Base-by-base conservation (phyloP, 2,113 vertebrate species). In the Aegithalos caudatus region DNA sequence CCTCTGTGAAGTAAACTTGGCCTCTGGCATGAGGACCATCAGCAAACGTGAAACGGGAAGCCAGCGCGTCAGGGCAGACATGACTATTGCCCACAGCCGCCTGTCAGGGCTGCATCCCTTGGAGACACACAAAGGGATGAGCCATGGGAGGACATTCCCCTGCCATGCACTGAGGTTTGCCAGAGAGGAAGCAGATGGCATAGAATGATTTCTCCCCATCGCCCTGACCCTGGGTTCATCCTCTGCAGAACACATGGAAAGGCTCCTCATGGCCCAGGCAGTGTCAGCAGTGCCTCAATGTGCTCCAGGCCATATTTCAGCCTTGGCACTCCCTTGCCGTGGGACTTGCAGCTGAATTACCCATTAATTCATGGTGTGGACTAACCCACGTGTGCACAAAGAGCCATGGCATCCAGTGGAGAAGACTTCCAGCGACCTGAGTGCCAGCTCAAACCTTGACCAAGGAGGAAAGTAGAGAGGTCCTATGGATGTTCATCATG, bases 81-180 rank as follows among this genome's bases (percentile, higher is more conserved):
- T 0, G 0, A 28, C 67, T 37, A 5, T 42, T 56, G 60, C 58
- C 90, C 3, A 1, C 47, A 54, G 70, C 61, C 0, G 0, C 45
- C 62, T 53, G 74, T 56, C 74, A 88, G 66, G 27, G 67, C 2
- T 3, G 44, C 22, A 47, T 40, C 73, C 61, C 70, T 60, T 64
- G 64, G 65, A 61, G 84, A 60, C 31, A 76, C 2, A 1, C 12
- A 29, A 25, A 57, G 72, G 29, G 27, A 28, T 64, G 40, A 84
- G 66, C 23, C 12, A 2, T 6, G 3, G 3, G 42, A 83, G 65
- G 38, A 66, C 53, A 33, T 23, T 44, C 42, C 29, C 11, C 56
- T 88, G 45, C 76, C 22, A 22, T 2, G 24, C 35, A 15, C 60
- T 64, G 64, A 44, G 44, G 33, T 54, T 78, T 6, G 5, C 71